phyloP scores from a whole-genome alignment of 2,888 invertebrate genomes.

The Galeruca laticollis region DNA sequence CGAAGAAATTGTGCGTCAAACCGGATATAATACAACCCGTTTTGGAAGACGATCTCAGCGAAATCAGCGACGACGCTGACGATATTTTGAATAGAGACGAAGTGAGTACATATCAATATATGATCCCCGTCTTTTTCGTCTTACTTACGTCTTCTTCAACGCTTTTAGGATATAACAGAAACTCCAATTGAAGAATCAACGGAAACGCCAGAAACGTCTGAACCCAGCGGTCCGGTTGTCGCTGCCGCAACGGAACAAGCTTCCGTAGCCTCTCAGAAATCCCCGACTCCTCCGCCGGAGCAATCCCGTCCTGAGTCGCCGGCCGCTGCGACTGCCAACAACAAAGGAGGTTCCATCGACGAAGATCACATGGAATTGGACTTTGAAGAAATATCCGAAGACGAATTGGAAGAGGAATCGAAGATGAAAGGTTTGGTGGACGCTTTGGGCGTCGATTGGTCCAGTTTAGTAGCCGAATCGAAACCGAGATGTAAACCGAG shows the following conservation, averaged over 20 bases:
- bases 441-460: slow-evolving; percentile 96
- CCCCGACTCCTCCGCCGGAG: slow-evolving; percentile 53
- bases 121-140: too few relatives aligned
- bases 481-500: slow-evolving; percentile 69
- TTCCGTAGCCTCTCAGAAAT: slow-evolving; percentile 56
- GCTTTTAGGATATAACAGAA: slow-evolving; percentile 23
- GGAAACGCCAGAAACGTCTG: slow-evolving; percentile 19
- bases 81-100: slow-evolving; percentile 87
- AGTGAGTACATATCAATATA: slow-evolving; percentile 61
- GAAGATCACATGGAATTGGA: slow-evolving; percentile 83
- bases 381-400: slow-evolving; percentile 91
- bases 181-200: not conserved
- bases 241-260: slow-evolving; percentile 48
- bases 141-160: too few relatives aligned
- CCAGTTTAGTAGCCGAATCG: slow-evolving; percentile 86
- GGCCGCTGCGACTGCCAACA: slow-evolving; percentile 38
- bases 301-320: slow-evolving; percentile 53
- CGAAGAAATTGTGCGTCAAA: slow-evolving; percentile 66
- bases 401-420: slow-evolving; percentile 87
- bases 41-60: slow-evolving; percentile 81
- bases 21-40: slow-evolving; percentile 49
- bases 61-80: slow-evolving; percentile 90
- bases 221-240: slow-evolving; percentile 24
- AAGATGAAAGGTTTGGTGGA: slow-evolving; percentile 83
- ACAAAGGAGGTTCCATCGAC: slow-evolving; percentile 71